Percentiles rank a stretch among this genome's conserved stretches.
phyloP scores from a whole-genome alignment of 2,797 vertebrate species.

The Gallinago nigripennis region DNA sequence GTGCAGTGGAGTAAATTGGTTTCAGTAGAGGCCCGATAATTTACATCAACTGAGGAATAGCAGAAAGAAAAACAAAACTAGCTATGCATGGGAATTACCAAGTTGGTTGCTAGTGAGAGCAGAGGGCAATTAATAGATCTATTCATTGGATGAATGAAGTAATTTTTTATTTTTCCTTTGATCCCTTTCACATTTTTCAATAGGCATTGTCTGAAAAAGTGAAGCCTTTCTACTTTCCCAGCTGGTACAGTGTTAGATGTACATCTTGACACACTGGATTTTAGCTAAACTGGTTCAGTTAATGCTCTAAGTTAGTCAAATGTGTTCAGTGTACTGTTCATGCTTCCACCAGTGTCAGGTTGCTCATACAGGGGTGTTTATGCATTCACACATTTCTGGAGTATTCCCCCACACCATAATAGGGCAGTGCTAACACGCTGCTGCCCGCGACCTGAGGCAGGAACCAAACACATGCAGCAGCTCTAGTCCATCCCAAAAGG shows the following conservation, averaged over 20 bases:
- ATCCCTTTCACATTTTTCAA: background rate
- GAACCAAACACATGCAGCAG: background rate
- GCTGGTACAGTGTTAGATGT: background rate
- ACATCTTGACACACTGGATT: background rate
- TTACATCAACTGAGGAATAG: background rate
- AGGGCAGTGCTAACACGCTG: background rate
- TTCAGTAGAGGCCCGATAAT: background rate
- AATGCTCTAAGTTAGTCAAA: background rate
- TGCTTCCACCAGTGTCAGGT: background rate
- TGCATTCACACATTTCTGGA: background rate
- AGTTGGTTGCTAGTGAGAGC: background rate
- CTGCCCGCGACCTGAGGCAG: background rate
- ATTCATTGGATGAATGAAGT: background rate
- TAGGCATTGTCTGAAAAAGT: background rate
- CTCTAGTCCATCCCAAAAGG: background rate
- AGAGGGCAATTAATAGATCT: background rate
- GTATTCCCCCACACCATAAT: background rate
- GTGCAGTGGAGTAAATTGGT: background rate
- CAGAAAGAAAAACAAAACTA: background rate
- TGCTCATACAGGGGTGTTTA: background rate
- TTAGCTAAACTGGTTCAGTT: background rate
- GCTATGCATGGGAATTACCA: background rate
- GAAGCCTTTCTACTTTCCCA: background rate
- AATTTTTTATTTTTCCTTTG: background rate
- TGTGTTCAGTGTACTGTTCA: background rate